Evolutionary conservation across 1,140 invertebrate species (phyloP).

Genomic region (Triops longicaudatus): DNA sequence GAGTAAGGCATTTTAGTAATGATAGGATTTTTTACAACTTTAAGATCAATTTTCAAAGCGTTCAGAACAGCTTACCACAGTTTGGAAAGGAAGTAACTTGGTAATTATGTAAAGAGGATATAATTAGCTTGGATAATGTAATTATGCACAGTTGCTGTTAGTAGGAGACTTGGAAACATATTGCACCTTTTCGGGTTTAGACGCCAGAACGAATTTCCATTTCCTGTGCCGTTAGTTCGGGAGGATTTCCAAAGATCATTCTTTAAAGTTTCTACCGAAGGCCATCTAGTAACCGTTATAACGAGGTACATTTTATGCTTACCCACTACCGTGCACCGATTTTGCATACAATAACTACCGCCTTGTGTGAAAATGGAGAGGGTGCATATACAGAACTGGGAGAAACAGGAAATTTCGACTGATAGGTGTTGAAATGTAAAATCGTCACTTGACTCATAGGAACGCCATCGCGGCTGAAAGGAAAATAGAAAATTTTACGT

Average conservation of each 20-base stretch:
- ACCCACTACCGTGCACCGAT: neutral
- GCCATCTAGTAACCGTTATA: neutral
- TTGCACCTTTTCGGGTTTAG: neutral
- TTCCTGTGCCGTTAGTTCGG: neutral
- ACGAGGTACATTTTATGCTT: neutral
- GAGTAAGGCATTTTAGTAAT: neutral
- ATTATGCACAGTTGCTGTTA: too few relatives aligned
- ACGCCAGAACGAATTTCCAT: neutral
- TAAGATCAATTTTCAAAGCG: neutral
- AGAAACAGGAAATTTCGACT: neutral
- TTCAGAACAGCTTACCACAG: neutral
- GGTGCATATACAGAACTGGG: neutral
- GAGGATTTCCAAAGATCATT: neutral
- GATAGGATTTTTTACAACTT: neutral
- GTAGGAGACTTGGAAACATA: too few relatives aligned
- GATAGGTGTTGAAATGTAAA: constrained; percentile 5
- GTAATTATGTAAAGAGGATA: too few relatives aligned
- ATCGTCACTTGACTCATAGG: too few relatives aligned
- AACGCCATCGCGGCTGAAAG: too few relatives aligned
- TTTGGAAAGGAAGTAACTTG: too few relatives aligned
- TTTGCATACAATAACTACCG: constrained; percentile 3
- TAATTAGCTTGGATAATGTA: too few relatives aligned
- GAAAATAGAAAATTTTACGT: too few relatives aligned
- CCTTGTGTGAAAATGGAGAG: neutral
- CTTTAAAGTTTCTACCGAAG: neutral